Evolutionary conservation across 2,797 vertebrate species (phyloP).

Genomic region (Trichosurus vulpecula): DNA sequence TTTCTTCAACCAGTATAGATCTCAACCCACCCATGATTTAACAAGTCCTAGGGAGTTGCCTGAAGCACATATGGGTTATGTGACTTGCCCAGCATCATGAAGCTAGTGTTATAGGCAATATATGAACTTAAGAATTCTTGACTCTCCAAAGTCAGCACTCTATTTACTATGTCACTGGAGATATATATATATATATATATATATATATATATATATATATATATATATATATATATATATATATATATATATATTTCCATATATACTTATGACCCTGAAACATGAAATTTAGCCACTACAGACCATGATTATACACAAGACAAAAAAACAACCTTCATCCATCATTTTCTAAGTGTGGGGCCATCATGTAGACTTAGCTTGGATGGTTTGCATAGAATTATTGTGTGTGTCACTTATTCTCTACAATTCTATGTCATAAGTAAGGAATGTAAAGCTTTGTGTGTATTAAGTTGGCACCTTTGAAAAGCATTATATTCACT

Average conservation of each 20-base stretch:
- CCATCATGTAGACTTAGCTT: neutral
- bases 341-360: neutral
- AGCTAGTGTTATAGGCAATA: neutral
- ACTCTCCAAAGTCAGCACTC: neutral
- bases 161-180: neutral
- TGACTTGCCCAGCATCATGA: neutral
- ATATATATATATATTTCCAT: neutral
- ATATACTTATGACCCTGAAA: neutral
- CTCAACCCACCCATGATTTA: neutral
- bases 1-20: neutral
- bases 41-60: neutral
- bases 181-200: neutral
- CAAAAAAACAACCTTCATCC: neutral
- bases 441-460: slow-evolving; percentile 16
- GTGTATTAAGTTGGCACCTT: slow-evolving; percentile 20
- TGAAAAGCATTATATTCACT: neutral
- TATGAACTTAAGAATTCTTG: neutral
- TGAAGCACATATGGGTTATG: neutral
- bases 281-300: neutral
- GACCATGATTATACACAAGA: neutral
- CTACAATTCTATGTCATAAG: neutral
- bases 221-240: neutral
- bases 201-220: neutral
- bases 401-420: neutral
- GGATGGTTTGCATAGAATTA: neutral